phyloP scores from a whole-genome alignment of 2,113 vertebrate species.

The Boleophthalmus pectinirostris region DNA sequence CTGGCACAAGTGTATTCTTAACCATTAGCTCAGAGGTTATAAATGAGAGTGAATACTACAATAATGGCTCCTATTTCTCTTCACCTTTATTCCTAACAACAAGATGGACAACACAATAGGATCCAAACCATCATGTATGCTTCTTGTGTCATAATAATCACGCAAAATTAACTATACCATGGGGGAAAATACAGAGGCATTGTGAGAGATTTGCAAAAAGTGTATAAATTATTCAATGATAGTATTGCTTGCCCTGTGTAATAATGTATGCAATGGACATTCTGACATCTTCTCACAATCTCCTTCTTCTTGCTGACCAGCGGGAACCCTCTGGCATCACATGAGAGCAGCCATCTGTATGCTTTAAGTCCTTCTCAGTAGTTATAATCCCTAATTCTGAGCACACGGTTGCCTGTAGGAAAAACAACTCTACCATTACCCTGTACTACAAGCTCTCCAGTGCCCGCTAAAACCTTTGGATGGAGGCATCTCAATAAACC shows the following conservation, averaged over 20 bases:
- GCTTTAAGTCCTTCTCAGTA: conserved; percentile 59
- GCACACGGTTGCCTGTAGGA: conserved; percentile 32
- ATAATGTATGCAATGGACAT: not conserved
- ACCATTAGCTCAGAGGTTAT: not conserved
- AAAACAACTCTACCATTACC: conserved; percentile 46
- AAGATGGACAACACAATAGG: too few species aligned
- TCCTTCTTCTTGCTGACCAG: conserved; percentile 40
- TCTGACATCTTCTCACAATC: conserved; percentile 26
- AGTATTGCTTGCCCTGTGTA: too few species aligned
- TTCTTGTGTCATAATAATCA: not conserved
- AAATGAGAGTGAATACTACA: not conserved
- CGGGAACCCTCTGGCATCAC: conserved; percentile 53
- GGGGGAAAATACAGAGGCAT: not conserved
- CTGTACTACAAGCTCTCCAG: conserved; percentile 6
- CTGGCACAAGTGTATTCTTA: not conserved
- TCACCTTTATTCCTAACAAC: too few species aligned
- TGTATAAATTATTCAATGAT: not conserved
- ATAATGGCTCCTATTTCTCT: too few species aligned
- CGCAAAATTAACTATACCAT: not conserved
- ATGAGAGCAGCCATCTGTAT: conserved; percentile 67
- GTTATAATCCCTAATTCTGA: conserved; percentile 60
- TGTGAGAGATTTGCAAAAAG: not conserved
- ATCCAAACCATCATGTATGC: not conserved
- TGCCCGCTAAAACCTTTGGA: conserved; percentile 5
- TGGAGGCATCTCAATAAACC: conserved; percentile 13